Evolutionary conservation across 2,888 invertebrate species (phyloP).

Genomic region (Xanthia togata): DNA sequence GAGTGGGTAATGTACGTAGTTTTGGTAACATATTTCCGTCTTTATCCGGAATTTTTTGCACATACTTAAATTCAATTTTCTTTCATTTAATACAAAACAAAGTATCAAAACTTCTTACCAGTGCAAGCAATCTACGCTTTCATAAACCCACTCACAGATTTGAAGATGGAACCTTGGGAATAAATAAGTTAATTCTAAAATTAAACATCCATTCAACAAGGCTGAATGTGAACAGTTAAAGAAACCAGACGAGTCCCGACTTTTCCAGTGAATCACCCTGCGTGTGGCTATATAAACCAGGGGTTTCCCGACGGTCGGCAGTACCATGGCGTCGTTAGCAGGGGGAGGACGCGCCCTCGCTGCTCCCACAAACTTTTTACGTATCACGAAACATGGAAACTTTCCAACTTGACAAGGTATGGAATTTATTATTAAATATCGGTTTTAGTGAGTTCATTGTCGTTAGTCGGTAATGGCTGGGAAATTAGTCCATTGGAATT

Average conservation of each 20-base stretch:
- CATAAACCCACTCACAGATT: slow-evolving; percentile 5
- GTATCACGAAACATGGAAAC: slow-evolving; percentile 75
- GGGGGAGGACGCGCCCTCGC: slow-evolving; percentile 66
- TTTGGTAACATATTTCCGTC: neutral
- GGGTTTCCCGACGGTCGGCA: slow-evolving; percentile 76
- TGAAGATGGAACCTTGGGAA: neutral
- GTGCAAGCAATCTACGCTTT: neutral
- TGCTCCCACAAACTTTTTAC: slow-evolving; percentile 84
- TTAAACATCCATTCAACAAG: slow-evolving; percentile 56
- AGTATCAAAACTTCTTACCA: neutral
- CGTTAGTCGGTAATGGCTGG: slow-evolving; percentile 40
- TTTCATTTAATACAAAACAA: neutral
- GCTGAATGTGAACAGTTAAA: slow-evolving; percentile 27
- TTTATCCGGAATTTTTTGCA: neutral
- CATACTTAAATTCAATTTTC: neutral
- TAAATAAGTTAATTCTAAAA: slow-evolving; percentile 38
- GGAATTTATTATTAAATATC: slow-evolving; percentile 58
- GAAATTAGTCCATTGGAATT: slow-evolving; percentile 28
- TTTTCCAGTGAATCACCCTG: slow-evolving; percentile 73
- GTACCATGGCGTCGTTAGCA: slow-evolving; percentile 63
- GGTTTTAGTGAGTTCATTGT: slow-evolving; percentile 34
- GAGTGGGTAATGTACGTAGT: too few species aligned
- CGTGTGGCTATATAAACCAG: slow-evolving; percentile 79
- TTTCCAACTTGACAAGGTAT: slow-evolving; percentile 79
- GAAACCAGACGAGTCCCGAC: slow-evolving; percentile 49